A percentile compares a stretch with the other conserved stretches of the same genome.
These are phyloP conservation scores for Oophaga sylvatica DNA, from an alignment of 2,797 vertebrate genomes.

Conservation along the genomic window DNA sequence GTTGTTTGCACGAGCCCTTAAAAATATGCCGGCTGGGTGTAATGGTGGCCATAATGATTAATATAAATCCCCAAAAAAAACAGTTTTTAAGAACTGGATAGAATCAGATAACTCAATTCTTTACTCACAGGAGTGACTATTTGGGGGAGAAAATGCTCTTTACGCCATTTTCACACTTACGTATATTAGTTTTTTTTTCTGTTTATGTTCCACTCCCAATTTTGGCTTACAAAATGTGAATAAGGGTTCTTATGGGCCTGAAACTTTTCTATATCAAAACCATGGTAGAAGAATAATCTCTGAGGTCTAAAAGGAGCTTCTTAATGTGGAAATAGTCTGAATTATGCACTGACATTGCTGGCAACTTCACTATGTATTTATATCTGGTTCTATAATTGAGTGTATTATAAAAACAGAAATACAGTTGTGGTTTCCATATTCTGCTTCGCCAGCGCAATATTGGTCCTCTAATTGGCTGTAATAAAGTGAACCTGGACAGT, in stretches of 20 bases:
- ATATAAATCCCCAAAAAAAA: no score
- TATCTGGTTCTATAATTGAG: not conserved
- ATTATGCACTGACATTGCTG: no score
- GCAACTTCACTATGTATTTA: not conserved
- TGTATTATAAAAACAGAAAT: not conserved
- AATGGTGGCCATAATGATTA: no score
- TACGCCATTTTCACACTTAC: no score
- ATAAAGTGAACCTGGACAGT: conserved; percentile 19
- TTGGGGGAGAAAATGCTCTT: no score
- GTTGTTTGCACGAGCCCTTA: no score
- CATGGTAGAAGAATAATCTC: not conserved
- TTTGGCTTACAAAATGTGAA: not conserved
- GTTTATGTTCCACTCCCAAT: not conserved
- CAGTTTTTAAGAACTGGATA: no score
- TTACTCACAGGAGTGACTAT: no score
- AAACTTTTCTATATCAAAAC: not conserved
- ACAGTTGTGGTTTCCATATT: not conserved
- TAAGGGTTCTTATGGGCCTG: not conserved
- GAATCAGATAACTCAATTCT: no score
- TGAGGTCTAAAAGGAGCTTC: not conserved
- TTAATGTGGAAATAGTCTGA: no score
- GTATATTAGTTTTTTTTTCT: no score
- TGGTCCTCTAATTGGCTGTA: not conserved
- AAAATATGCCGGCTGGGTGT: no score
- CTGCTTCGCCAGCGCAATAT: not conserved